Evolutionary conservation across 35 echinoderm and acorn worm species (phyloP), one percentile per base, ranked within the genome.

Genomic region (Eucidaris tribuloides): DNA sequence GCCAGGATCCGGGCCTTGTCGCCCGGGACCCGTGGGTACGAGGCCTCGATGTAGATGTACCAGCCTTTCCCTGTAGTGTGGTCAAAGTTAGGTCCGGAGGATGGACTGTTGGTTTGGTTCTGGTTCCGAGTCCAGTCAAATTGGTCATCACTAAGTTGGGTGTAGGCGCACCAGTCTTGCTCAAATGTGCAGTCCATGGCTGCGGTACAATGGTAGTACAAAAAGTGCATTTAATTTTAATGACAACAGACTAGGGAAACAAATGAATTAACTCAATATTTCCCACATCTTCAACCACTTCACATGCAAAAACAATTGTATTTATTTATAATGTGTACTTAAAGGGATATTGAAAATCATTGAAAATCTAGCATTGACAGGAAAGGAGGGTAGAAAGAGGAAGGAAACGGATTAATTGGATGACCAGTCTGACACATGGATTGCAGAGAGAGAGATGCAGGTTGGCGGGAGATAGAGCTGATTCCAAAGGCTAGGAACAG

Each of bases 121-220:
- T 48, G 50, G 23, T 38, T 50, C 38, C 93, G 64, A 0, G 17
- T 79, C 93, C 93, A 96, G 63, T 96, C 74, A 87, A 91, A 96
- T 25, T 96, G 29, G 55, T 91, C 88, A 27, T 78, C 60, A 41
- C 24, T 34, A 31, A 84, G 77, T 22, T 96, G 88, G 15, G 79
- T 71, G 76, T 81, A 96, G 24, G 37, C 25, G 28, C 88, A 91
- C 24, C 83, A 61, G 43, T 31, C 79, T 1, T 6, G 2, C 80
- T 96, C 93, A 84, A 96, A 96, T 7, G 90, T 84, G 42, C 90
- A 92, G 46, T 76, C 84, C 77, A 92, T 76, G 42, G 45, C 62
- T 85, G 36, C 58, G 30, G 31, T 4, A 68, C 14, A 68, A 7
- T 1, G n/a, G 38, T 7, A 4, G 1, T 54, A n/a, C 48, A 0